Evolutionary conservation across 2,888 invertebrate genomes (phyloP).

Genomic region (Colostygia pectinataria): DNA sequence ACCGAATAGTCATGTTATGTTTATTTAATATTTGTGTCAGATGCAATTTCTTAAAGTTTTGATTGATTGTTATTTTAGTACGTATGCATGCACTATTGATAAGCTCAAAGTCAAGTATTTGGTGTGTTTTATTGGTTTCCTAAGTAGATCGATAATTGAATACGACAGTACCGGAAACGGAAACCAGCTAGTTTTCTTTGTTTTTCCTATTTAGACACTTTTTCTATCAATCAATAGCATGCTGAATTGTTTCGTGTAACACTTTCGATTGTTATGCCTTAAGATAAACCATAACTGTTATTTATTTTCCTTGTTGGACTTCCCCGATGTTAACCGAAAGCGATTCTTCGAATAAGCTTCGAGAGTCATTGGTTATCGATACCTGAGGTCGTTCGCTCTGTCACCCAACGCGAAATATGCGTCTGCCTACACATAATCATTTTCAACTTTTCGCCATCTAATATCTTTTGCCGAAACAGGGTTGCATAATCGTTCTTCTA

Average conservation of each 20-base stretch:
- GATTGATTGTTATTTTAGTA: no score
- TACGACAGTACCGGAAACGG: no score
- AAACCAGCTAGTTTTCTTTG: no score
- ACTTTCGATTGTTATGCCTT: constrained; percentile 21
- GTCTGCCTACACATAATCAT: constrained; percentile 16
- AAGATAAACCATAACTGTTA: constrained; percentile 31
- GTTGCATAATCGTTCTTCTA: constrained; percentile 11
- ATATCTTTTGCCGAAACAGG: constrained; percentile 5
- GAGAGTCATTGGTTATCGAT: constrained; percentile 57
- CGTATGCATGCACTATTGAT: no score
- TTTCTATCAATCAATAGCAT: no score
- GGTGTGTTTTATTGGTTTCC: no score
- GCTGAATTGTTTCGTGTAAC: background rate
- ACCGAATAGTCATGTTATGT: background rate
- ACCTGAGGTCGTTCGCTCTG: constrained; percentile 51
- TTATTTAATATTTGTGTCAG: constrained; percentile 2
- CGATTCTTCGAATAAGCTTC: constrained; percentile 64
- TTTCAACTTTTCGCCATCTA: constrained; percentile 12
- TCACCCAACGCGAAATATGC: constrained; percentile 38
- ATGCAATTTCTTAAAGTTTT: no score
- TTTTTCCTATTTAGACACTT: no score
- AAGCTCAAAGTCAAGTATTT: no score
- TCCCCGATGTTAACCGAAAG: constrained; percentile 63
- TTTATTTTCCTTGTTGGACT: constrained; percentile 61
- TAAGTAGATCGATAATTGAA: no score